phyloP scores from a whole-genome alignment of 53 echinoderm and acorn worm genomes.

The Apostichopus leukothele region DNA sequence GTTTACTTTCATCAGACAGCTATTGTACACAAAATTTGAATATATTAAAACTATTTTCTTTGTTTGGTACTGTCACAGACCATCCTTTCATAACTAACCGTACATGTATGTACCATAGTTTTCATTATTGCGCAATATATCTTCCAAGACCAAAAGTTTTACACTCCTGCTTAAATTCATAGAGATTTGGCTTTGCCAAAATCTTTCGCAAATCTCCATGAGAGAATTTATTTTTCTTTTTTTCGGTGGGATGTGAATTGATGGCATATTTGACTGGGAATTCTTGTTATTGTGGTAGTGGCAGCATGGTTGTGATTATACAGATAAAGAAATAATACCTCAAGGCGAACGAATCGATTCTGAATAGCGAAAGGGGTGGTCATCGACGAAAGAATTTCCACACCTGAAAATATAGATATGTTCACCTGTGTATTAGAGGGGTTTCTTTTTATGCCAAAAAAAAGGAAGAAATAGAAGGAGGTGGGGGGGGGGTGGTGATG shows the following conservation, averaged over 20 bases:
- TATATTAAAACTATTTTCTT: no score
- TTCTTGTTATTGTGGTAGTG: not conserved
- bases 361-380: not conserved
- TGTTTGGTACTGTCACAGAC: no score
- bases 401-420: conserved; percentile 25
- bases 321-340: not conserved
- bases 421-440: not conserved
- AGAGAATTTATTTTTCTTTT: not conserved
- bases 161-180: not conserved
- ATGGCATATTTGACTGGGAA: not conserved
- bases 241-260: not conserved
- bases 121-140: not conserved
- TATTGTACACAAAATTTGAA: no score
- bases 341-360: not conserved
- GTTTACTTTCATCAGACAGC: no score
- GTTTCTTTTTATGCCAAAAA: no score
- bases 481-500: not conserved
- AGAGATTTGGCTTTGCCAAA: no score
- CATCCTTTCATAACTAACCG: no score
- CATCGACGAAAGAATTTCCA: conserved; percentile 19
- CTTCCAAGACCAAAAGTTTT: not conserved
- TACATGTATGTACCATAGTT: not conserved
- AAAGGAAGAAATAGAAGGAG: no score
- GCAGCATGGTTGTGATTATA: not conserved
- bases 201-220: not conserved